These are phyloP conservation scores for Momotus momota DNA, from an alignment of 2,797 vertebrate species.

Conservation along the genomic window DNA sequence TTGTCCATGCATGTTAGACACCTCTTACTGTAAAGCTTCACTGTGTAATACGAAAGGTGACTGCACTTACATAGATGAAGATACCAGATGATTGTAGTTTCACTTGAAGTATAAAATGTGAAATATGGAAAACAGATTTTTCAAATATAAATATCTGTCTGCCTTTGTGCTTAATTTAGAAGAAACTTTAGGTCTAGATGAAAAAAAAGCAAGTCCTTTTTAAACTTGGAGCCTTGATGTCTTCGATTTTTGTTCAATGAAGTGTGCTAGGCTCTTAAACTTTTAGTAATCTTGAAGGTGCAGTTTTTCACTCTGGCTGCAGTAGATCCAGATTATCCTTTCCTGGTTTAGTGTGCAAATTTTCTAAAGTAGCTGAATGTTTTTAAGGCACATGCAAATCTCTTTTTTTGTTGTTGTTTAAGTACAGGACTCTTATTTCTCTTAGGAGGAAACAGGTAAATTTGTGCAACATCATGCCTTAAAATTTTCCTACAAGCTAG, in stretches of 20 bases:
- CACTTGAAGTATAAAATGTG: neutral
- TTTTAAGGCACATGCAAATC: neutral
- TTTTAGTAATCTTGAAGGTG: neutral
- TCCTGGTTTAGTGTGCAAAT: neutral
- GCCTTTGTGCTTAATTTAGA: neutral
- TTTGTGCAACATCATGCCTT: neutral
- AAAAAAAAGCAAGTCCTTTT: neutral
- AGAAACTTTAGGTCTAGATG: neutral
- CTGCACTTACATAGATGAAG: neutral
- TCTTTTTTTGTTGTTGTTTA: neutral
- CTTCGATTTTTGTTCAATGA: neutral
- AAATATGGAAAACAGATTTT: neutral
- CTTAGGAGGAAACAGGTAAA: neutral
- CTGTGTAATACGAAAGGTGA: neutral
- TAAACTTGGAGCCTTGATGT: neutral
- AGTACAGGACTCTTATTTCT: neutral
- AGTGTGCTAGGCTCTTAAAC: neutral
- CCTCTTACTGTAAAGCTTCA: neutral
- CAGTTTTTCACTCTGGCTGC: neutral
- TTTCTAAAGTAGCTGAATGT: neutral
- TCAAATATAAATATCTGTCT: neutral
- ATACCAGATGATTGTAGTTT: neutral
- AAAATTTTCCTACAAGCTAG: neutral
- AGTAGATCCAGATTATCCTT: neutral
- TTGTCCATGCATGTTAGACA: neutral